Conservation (phyloP, 2,797 vertebrate genomes). For the Lacerta bilineata region DNA sequence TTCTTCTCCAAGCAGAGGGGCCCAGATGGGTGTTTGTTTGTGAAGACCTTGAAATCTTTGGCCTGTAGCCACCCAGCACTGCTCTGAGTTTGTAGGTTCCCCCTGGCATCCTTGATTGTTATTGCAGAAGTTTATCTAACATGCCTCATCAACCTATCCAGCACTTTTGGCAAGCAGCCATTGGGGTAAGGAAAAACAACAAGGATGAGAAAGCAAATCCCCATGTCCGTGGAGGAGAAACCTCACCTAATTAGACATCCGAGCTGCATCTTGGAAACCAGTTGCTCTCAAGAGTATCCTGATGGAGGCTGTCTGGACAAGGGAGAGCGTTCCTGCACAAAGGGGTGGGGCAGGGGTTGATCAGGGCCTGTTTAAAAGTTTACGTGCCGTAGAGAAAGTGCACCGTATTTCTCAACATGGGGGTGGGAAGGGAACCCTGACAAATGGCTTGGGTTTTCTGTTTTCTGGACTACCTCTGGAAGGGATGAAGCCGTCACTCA, state of each 20-base stretch:
- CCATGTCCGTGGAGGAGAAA: neutral
- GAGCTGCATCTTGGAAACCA: slow-evolving; percentile 31
- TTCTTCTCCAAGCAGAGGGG: too few species aligned
- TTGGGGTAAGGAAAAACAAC: slow-evolving; percentile 33
- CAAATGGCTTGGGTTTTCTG: accelerated
- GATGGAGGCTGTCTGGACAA: neutral
- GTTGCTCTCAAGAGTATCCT: neutral
- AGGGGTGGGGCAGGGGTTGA: too few species aligned
- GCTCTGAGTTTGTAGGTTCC: neutral
- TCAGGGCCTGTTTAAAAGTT: too few species aligned
- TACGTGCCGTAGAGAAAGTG: too few species aligned
- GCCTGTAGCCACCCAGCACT: neutral
- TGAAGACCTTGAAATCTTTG: slow-evolving; percentile 21
- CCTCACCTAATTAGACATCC: slow-evolving; percentile 35
- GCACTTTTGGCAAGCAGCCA: neutral
- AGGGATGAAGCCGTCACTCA: neutral
- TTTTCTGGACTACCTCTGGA: slow-evolving; percentile 33
- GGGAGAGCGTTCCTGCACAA: too few species aligned
- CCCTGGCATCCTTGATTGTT: neutral
- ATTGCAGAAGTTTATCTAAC: slow-evolving; percentile 22
- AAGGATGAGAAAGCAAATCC: neutral
- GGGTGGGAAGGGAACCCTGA: slow-evolving; percentile 34
- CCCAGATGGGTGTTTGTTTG: neutral
- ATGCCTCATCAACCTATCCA: neutral
- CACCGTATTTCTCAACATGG: neutral